phyloP scores from a whole-genome alignment of 2,113 vertebrate species.

The Peromyscus californicus region DNA sequence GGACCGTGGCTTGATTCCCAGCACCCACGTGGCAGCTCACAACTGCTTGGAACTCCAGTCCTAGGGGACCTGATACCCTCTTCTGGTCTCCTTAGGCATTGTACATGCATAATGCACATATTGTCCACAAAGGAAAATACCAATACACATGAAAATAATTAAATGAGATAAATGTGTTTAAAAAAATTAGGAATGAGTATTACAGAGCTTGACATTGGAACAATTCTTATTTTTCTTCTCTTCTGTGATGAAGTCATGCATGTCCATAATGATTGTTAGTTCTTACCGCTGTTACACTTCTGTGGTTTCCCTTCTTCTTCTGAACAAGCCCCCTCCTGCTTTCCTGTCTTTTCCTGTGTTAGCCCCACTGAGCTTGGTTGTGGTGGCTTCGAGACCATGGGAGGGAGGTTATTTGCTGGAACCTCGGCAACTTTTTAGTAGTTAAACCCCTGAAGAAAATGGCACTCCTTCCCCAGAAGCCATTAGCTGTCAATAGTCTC shows the following conservation, averaged over 20 bases:
- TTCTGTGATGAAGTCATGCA: no score
- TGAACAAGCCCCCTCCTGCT: no score
- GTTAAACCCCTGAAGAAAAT: neutral
- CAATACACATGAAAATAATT: neutral
- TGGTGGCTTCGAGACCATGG: no score
- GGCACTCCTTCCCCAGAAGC: neutral
- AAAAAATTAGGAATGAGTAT: neutral
- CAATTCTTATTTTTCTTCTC: neutral
- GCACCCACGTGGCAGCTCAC: neutral
- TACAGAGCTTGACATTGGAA: neutral
- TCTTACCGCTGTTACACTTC: neutral
- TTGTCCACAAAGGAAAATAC: neutral
- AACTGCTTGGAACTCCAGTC: neutral
- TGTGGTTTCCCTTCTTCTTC: neutral
- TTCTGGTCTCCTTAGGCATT: neutral
- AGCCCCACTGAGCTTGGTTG: no score
- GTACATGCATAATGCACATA: neutral
- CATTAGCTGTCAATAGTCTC: neutral
- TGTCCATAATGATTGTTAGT: neutral
- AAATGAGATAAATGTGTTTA: neutral
- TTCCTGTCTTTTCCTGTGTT: neutral
- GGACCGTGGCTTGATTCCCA: neutral
- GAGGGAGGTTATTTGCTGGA: neutral
- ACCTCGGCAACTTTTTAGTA: neutral
- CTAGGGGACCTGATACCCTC: neutral